A percentile compares a stretch with the other conserved stretches of the same genome.
Conservation (phyloP, 2,113 vertebrate genomes). For the Steatornis caripensis region DNA sequence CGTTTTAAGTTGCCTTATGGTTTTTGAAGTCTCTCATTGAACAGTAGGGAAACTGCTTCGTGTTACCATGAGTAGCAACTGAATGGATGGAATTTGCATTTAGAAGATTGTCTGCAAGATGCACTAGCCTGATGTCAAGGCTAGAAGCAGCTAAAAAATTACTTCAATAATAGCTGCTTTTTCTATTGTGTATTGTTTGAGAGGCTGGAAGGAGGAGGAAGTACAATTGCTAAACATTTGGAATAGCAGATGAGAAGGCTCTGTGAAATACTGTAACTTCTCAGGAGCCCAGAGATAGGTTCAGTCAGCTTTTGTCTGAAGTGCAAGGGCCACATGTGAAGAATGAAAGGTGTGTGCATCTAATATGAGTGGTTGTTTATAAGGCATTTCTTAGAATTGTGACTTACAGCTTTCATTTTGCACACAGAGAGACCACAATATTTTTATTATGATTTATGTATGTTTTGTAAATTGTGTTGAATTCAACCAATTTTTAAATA, state of each 20-base stretch:
- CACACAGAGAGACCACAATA: not conserved
- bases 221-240: not conserved
- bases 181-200: not conserved
- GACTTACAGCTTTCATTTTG: not conserved
- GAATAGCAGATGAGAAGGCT: not conserved
- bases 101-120: not conserved
- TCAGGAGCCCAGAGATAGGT: not conserved
- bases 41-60: not conserved
- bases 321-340: not conserved
- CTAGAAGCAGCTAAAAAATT: not conserved
- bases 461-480: not conserved
- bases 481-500: not conserved
- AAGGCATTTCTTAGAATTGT: not conserved
- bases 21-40: not conserved
- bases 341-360: not conserved
- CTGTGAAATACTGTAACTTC: not conserved
- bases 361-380: not conserved
- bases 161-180: not conserved
- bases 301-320: not conserved
- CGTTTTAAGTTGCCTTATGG: not conserved
- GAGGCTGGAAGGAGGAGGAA: not conserved
- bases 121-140: not conserved
- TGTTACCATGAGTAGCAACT: not conserved
- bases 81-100: not conserved
- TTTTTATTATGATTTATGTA: not conserved